Evolutionary conservation across 2,113 vertebrate species (phyloP).

Genomic region (Cygnus atratus): DNA sequence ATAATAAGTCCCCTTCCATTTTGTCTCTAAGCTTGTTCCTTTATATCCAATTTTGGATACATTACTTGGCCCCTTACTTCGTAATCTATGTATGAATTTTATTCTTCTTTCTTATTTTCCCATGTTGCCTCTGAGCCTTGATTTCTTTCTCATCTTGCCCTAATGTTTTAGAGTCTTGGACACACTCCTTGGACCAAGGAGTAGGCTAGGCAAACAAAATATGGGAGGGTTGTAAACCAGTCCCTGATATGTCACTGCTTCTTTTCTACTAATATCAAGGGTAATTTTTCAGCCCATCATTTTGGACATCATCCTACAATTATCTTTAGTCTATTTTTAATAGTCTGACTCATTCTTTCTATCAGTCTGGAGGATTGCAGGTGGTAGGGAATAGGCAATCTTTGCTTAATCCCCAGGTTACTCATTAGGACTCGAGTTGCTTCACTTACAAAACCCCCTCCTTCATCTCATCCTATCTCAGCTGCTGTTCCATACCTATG

Average conservation of each 20-base stretch:
- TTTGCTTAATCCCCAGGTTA: not conserved
- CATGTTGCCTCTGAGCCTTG: not conserved
- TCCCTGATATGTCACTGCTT: not conserved
- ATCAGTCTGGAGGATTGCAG: not conserved
- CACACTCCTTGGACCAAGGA: not conserved
- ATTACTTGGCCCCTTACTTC: not conserved
- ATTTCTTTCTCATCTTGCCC: not conserved
- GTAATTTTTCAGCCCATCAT: not conserved
- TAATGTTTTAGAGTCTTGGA: not conserved
- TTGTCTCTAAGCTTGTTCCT: not conserved
- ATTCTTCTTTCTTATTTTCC: not conserved
- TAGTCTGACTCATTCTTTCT: not conserved
- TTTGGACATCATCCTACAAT: not conserved
- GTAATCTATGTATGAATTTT: not conserved
- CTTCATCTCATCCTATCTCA: not conserved
- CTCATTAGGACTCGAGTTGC: not conserved
- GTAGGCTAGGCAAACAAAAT: not conserved
- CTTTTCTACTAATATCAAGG: not conserved
- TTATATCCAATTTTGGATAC: conserved; percentile 6
- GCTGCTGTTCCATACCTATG: not conserved
- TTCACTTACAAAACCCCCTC: not conserved
- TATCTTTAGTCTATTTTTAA: not conserved
- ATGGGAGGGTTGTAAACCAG: not conserved
- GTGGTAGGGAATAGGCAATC: not conserved
- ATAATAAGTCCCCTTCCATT: not conserved